phyloP scores from a whole-genome alignment of 2,888 invertebrate species.

The Acleris literana region DNA sequence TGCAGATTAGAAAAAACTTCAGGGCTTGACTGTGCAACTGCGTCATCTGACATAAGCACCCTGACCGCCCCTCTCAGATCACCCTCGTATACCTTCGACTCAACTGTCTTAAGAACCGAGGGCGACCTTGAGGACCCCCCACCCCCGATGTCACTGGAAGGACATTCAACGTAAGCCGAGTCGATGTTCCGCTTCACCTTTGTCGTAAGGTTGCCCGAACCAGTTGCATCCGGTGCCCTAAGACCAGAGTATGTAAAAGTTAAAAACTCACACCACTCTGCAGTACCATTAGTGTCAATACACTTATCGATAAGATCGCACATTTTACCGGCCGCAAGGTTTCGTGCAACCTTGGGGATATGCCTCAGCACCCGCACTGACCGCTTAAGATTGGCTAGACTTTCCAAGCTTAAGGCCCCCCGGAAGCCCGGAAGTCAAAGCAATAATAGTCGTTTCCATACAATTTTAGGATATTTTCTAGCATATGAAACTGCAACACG shows the following conservation, averaged over 20 bases:
- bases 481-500: too few relatives aligned
- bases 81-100: constrained; percentile 5
- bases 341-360: constrained; percentile 8
- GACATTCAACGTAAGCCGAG: background rate
- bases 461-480: too few relatives aligned
- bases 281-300: background rate
- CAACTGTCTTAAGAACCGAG: too few relatives aligned
- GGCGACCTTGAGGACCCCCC: too few relatives aligned
- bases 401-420: too few relatives aligned
- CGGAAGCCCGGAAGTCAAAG: too few relatives aligned
- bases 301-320: background rate
- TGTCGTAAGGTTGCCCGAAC: background rate
- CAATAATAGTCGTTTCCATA: too few relatives aligned
- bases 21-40: background rate
- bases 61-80: background rate
- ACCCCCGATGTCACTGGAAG: too few relatives aligned
- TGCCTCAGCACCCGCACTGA: background rate
- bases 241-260: background rate
- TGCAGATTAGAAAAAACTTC: background rate
- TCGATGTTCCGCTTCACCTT: constrained; percentile 9
- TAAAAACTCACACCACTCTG: constrained; percentile 2
- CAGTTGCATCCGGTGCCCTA: background rate
- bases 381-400: background rate
- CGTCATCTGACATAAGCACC: constrained; percentile 6
- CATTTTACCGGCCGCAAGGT: constrained; percentile 1